phyloP scores from a whole-genome alignment of 2,888 invertebrate species.

The Scaeva pyrastri region DNA sequence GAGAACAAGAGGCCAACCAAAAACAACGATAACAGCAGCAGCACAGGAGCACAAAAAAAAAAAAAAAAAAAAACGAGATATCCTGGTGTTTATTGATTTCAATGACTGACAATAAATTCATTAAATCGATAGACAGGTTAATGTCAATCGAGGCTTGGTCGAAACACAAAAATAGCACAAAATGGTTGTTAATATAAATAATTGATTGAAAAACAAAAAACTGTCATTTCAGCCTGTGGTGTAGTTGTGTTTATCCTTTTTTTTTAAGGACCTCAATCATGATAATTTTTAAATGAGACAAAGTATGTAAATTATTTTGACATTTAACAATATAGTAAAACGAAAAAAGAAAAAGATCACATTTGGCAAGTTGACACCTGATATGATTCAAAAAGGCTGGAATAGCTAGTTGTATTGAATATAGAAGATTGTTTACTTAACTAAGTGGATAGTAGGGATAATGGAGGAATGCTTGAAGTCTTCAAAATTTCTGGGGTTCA shows the following conservation, averaged over 20 bases:
- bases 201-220: slow-evolving; percentile 31
- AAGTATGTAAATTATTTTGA: slow-evolving; percentile 21
- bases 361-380: background rate
- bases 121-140: slow-evolving; percentile 84
- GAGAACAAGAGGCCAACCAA: background rate
- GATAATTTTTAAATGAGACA: slow-evolving; percentile 12
- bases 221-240: background rate
- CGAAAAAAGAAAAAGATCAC: background rate
- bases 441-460: background rate
- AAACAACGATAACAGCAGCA: background rate
- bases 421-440: background rate
- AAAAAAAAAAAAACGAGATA: slow-evolving; percentile 15
- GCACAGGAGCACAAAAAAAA: no score
- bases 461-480: background rate
- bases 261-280: slow-evolving; percentile 16
- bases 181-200: slow-evolving; percentile 38
- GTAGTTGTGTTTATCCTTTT: background rate
- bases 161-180: slow-evolving; percentile 2
- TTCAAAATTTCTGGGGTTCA: background rate
- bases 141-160: slow-evolving; percentile 78
- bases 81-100: slow-evolving; percentile 63
- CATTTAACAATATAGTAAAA: no score
- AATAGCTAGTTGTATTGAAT: background rate
- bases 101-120: slow-evolving; percentile 82
- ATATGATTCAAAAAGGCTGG: background rate